Evolutionary conservation across 2,113 vertebrate species (phyloP), one percentile per base, ranked within the genome.

Genomic region (Hemiprocne comata): DNA sequence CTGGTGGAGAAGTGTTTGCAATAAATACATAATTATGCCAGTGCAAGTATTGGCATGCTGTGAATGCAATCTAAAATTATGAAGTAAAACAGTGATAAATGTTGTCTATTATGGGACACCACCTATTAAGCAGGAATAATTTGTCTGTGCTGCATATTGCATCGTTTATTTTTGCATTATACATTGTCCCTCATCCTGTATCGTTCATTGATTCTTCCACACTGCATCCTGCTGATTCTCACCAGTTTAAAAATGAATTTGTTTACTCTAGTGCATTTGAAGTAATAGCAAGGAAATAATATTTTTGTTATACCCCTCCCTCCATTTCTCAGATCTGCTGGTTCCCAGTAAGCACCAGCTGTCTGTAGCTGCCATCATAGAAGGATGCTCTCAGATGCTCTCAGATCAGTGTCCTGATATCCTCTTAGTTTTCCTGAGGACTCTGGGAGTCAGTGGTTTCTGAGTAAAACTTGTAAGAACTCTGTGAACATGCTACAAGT

Each of bases 61-160:
- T 57, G 83, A 90, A 46, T 48, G 44, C 74, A 31, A 34, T 17
- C 58, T 31, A 88, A 82, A 81, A 81, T 94, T 62, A 81, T 78
- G 80, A 95, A 94, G 87, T 87, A 65, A 89, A 88, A 15, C 82
- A 19, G 72, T 94, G 93, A 82, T 48, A 58, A 91, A 87, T 80
- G 86, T 53, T 38, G 61, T 73, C 79, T 75, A 73, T 90, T 64
- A 54, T 24, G 51, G 75, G 93, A 70, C 84, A 64, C 9, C 58
- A 13, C 48, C 25, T 70, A 82, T 87, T 74, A 86, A 60, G 66
- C 48, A 89, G 51, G 74, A 87, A 66, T 64, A 25, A 36, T 81
- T 54, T 76, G 67, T 73, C 70, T 74, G 44, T 71, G 69, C 64
- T 62, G 57, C 12, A 12, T 42, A 23, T 16, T 18, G 31, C 61